Base-by-base conservation (phyloP, 2,113 vertebrate species). In the Ascaphus truei region DNA sequence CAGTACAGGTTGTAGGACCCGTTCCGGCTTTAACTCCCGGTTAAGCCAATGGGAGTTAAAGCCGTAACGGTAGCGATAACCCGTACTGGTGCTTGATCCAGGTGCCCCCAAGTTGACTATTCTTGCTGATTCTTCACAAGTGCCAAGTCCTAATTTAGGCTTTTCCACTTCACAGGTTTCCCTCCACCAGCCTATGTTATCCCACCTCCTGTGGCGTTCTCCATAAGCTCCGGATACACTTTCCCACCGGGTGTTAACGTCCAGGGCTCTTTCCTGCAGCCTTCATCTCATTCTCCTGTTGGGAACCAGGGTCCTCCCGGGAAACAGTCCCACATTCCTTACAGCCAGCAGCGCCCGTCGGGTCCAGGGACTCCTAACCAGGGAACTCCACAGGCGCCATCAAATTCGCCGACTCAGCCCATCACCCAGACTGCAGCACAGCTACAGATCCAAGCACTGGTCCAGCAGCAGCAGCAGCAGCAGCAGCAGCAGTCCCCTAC, bases 311-410 rank as follows among this genome's bases (percentile, higher is more conserved):
- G 92, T 79, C 92, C 93, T 88, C 83, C 91, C 68, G 94, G 93
- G 77, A 99, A 99, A 82, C 96, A 86, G 68, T 98, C 95, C 75
- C 97, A 98, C 94, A 97, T 97, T 91, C 97, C 97, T 83, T 98
- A 99, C 83, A 99, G 96, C 83, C 97, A 98, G 91, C 97, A 99
- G 84, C 88, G 97, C 82, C 96, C 97, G 75, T 98, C 96, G 0
- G 93, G 92, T 79, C 93, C 92, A 71, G 95, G 92, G 75, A 91
- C 93, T 4, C 82, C 94, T 82, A 93, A 63, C 89, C 93, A 81
- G 87, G 91, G 92, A 67, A 90, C 93, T 79, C 88, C 39, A 20
- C 86, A 90, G 39, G 84, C 92, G 86, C 80, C 80, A 37, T 84
- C 93, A 78, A 78, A 83, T 68, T 79, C 89, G 81, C 86, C 89